A percentile compares a stretch with the other conserved stretches of the same genome.
Conservation (phyloP, 2,888 invertebrate species). For the Idaea biselata region DNA sequence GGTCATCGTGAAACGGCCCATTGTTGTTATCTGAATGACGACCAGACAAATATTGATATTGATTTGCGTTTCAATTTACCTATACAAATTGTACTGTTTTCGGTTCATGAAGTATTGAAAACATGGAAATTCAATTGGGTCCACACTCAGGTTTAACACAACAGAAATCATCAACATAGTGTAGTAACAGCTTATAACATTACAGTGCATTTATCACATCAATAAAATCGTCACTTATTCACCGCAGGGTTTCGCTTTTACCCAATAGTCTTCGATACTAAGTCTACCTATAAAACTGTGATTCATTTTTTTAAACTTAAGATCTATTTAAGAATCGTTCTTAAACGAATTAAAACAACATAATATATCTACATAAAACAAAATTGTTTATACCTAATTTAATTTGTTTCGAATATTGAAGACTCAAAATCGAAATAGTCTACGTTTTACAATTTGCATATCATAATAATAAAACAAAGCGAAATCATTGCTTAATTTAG, state of each 20-base stretch:
- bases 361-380: too few species aligned
- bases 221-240: too few species aligned
- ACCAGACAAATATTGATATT: constrained; percentile 56
- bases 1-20: constrained; percentile 54
- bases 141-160: background rate
- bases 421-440: background rate
- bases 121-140: constrained; percentile 7
- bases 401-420: background rate
- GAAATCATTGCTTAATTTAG: constrained; percentile 24
- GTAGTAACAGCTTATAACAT: background rate
- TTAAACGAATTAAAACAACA: too few species aligned
- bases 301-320: too few species aligned
- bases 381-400: too few species aligned
- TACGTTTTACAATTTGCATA: background rate
- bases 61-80: constrained; percentile 42
- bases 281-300: too few species aligned
- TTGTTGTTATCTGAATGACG: constrained; percentile 54
- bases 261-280: too few species aligned
- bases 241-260: too few species aligned
- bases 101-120: constrained; percentile 26
- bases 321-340: too few species aligned
- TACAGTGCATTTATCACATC: too few species aligned
- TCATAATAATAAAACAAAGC: background rate
- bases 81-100: constrained; percentile 26
- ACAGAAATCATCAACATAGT: background rate